A percentile compares a stretch with the other conserved stretches of the same genome.
phyloP scores from a whole-genome alignment of 1,140 invertebrate genomes.

The Drosophila serrata region DNA sequence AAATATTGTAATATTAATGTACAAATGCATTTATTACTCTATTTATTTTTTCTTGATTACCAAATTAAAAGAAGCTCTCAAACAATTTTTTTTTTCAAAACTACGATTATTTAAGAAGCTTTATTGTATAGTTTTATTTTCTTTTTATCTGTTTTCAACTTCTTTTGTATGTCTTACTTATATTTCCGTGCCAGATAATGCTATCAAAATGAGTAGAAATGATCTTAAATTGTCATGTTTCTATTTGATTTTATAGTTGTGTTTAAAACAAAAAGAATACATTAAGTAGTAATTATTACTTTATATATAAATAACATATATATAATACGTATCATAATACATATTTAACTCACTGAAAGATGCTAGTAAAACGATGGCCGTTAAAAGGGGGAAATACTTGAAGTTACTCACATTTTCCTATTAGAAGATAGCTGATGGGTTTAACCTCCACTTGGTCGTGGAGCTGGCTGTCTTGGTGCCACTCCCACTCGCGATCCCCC shows the following conservation, averaged over 20 bases:
- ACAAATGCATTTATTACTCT: too few species aligned
- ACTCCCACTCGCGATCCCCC: constrained; percentile 17
- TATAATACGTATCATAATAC: background rate
- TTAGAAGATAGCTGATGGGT: constrained; percentile 14
- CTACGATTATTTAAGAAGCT: background rate
- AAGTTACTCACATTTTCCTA: constrained; percentile 7
- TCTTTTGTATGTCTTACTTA: background rate
- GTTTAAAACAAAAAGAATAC: background rate
- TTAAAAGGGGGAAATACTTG: background rate
- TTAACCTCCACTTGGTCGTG: constrained; percentile 19
- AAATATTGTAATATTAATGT: too few species aligned
- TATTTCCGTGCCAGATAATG: constrained; percentile 2
- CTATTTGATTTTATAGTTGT: background rate
- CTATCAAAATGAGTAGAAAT: background rate
- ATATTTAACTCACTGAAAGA: background rate
- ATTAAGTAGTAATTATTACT: background rate
- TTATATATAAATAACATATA: background rate
- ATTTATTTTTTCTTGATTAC: too few species aligned
- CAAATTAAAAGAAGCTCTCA: background rate
- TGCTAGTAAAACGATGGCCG: background rate
- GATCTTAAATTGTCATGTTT: background rate
- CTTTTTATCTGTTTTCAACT: background rate
- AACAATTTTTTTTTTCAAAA: background rate
- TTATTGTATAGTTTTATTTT: background rate
- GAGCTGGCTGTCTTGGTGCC: background rate